Evolutionary conservation across 2,113 vertebrate genomes (phyloP), one percentile per base, ranked within the genome.

Genomic region (Syrrhaptes paradoxus): DNA sequence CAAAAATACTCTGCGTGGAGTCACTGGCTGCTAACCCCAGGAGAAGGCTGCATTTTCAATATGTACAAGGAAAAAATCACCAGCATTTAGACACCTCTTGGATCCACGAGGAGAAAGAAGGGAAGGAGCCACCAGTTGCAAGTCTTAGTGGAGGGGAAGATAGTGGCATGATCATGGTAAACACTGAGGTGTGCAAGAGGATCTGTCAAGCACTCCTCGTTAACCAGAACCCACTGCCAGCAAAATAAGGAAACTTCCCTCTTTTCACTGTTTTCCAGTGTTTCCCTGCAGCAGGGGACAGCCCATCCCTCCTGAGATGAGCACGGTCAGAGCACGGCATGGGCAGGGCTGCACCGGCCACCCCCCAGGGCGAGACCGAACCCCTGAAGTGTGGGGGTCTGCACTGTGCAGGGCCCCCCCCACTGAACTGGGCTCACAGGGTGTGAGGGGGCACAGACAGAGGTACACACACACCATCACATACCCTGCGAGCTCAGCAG

Each of bases 401-500:
- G 63, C 38, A 6, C 20, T 15, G 3, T 31, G 17, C 18, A 2
- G 4, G 51, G 22, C 46, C 63, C 45, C 55, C 65, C 4, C 13
- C 2, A 0, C 31, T 10, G 66, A 63, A 15, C 31, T 36, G 73
- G 28, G 14, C 43, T 20, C 87, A 31, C n/a, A 13, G 9, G n/a
- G 3, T 10, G 2, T 0, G 2, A 66, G 43, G 36, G 21, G 4
- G 46, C 73, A 24, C 51, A 61, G 41, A 11, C 22, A 28, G 41
- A 61, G 38, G n/a, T 8, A 28, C 11, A 3, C 43, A 1, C 0
- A 19, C 51, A 18, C 22, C 10, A 26, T 17, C 59, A 10, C 41
- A 2, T 14, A 4, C 3, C 1, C 63, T 4, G 2, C 0, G 4
- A n/a, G 41, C 4, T 46, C 45, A 1, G 5, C 22, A 19, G 29